Conservation (phyloP, 2,888 invertebrate genomes). For the Digitonthophagus gazella region DNA sequence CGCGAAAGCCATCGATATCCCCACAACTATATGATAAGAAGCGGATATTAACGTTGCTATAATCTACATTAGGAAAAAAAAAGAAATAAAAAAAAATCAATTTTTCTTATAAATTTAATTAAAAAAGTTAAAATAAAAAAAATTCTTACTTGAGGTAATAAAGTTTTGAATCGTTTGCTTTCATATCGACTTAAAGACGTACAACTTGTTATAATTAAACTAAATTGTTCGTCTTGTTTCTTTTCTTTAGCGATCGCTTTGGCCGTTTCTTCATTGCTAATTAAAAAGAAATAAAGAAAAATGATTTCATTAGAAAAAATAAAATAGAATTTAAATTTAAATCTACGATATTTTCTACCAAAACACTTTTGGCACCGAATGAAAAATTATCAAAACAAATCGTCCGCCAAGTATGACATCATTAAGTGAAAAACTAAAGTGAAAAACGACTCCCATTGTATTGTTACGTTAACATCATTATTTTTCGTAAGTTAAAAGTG, state of each 20-base stretch:
- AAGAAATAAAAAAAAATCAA: not conserved
- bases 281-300: constrained; percentile 20
- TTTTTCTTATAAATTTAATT: not conserved
- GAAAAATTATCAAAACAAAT: not conserved
- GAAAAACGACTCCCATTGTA: too few species aligned
- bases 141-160: constrained; percentile 51
- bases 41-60: constrained; percentile 56
- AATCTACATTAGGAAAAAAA: constrained; percentile 47
- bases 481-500: too few species aligned
- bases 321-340: not conserved
- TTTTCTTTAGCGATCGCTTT: constrained; percentile 45
- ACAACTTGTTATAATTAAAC: constrained; percentile 52
- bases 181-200: constrained; percentile 51
- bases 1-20: constrained; percentile 58
- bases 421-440: too few species aligned
- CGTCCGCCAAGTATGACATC: too few species aligned
- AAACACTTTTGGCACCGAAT: not conserved
- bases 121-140: not conserved
- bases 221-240: constrained; percentile 49
- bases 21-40: constrained; percentile 60
- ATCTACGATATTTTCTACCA: too few species aligned
- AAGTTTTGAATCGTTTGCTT: constrained; percentile 46
- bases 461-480: too few species aligned
- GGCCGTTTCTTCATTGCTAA: constrained; percentile 45
- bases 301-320: not conserved